Base-by-base conservation (phyloP, 2,113 vertebrate genomes). In the Haemorhous mexicanus region DNA sequence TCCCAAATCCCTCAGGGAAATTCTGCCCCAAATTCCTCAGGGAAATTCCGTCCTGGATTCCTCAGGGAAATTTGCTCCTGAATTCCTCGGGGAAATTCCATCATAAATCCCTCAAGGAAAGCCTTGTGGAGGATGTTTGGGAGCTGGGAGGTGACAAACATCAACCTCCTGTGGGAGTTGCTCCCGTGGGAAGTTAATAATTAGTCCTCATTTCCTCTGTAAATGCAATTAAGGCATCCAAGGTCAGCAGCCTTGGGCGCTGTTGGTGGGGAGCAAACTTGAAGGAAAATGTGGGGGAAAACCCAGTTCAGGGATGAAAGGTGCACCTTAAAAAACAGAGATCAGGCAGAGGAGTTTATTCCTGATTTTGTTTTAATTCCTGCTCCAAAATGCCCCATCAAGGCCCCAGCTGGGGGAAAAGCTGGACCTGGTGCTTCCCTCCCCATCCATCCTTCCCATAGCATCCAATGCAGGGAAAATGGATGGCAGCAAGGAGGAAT, bases 51-150 rank as follows among this genome's bases (percentile, higher is more conserved):
- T 11, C 46, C 46, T 6, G 6, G 21, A 46, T 47, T 6, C 46
- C 11, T 4, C 22, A 47, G 12, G 47, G 47, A 47, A 47, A 47
- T 47, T 47, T 6, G 39, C 10, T 39, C 39, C 39, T 11, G 11
- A 39, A 11, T 39, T 39, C 39, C 39, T 39, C 39, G 39, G 39
- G 39, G 39, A 39, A 39, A 39, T 11, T 39, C 39, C 39, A 39
- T 39, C 39, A 39, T 39, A 39, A 55, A 73, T 33, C 21, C 49
- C 69, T 28, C 2, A 3, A 7, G 35, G 61, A n/a, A 16, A 13
- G 10, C 24, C 9, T 21, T 7, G 37, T 6, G 18, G 2, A 7
- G 26, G 44, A 9, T 9, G 0, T 58, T 5, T 4, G 35, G 43
- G 52, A 11, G 30, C 4, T 21, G 43, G 35, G 43, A 59, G 52